These are phyloP conservation scores for Hydractinia echinata DNA, from an alignment of 30 jellyfish, hydroid and myxozoan species.

Conservation along the genomic window DNA sequence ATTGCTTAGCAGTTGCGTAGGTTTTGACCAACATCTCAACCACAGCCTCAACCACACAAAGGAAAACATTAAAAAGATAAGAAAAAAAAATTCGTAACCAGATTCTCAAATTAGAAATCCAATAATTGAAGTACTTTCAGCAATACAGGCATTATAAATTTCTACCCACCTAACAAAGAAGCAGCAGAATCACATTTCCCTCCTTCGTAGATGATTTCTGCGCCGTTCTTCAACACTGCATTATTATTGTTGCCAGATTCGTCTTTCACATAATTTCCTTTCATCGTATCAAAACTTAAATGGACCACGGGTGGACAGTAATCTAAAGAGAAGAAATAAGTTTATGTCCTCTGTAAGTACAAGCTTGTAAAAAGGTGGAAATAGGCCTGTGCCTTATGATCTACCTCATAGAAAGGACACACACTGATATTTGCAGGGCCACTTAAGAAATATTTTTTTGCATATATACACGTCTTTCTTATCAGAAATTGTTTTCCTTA, in stretches of 20 bases:
- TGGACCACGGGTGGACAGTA: constrained; percentile 92
- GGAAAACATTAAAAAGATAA: too few species aligned
- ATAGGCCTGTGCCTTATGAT: background rate
- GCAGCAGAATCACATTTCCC: constrained; percentile 92
- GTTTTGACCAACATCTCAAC: too few species aligned
- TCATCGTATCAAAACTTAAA: constrained; percentile 79
- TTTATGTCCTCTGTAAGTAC: too few species aligned
- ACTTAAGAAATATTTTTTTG: too few species aligned
- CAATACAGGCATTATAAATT: background rate
- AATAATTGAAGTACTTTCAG: background rate
- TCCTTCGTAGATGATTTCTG: constrained; percentile 72
- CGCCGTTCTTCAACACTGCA: constrained; percentile 83
- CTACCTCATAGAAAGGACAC: background rate
- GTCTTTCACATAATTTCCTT: constrained; percentile 61
- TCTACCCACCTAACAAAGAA: constrained; percentile 55
- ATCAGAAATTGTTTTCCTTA: too few species aligned
- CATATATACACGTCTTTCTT: too few species aligned
- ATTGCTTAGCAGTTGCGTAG: too few species aligned
- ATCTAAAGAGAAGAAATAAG: constrained; percentile 16
- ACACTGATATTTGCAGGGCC: background rate
- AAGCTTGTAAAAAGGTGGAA: background rate
- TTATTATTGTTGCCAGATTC: constrained; percentile 81
- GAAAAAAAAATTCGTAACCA: too few species aligned
- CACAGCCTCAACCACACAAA: too few species aligned
- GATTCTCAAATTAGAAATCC: too few species aligned